Base-by-base conservation (phyloP, 2,888 invertebrate species). In the Agrotis clavis region DNA sequence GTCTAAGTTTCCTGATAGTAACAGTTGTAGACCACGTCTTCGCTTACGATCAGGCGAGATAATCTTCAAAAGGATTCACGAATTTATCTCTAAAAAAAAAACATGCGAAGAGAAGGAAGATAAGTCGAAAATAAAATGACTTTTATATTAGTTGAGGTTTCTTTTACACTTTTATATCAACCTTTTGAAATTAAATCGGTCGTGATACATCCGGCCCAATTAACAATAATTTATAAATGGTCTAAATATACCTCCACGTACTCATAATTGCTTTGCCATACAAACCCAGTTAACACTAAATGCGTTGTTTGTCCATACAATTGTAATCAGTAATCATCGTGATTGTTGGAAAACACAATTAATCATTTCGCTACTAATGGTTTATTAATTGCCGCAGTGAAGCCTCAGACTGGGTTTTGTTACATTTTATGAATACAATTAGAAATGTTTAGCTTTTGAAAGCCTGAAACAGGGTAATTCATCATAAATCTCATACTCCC, bases 351-450 rank as follows among this genome's bases (percentile, higher is more conserved):
- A 76, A 80, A 75, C 66, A 35, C 65, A 61, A 80, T 80, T 65
- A 47, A 74, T 76, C 81, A 76, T 76, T 80, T 61, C 13, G 9
- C 18, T 54, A 18, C 54, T 80, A 80, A 80, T 74, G 65, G 50
- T 45, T 80, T 76, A 50, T 76, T 80, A 74, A 74, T 76, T 80
- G 59, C 59, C 13, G 14, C 25, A 7, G 47, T 45, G 21, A 61
- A 71, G 35, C 41, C 13, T 53, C 51, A 48, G 6, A 25, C 25
- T 51, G 25, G 7, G 59, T 50, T 45, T 53, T 74, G n/a, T 64
- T 60, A 41, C 18, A 54, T 74, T 64, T 80, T 54, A 5, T 74
- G 21, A 62, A 51, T 48, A 30, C 13, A 79, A 51, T 57, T 4
- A 41, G 21, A 19, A 56, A 47, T 9, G 21, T 50, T 67, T 50